A percentile compares a stretch with the other conserved stretches of the same genome.
These are phyloP conservation scores for Parelbella ahira DNA, from an alignment of 2,888 invertebrate genomes.

Conservation along the genomic window DNA sequence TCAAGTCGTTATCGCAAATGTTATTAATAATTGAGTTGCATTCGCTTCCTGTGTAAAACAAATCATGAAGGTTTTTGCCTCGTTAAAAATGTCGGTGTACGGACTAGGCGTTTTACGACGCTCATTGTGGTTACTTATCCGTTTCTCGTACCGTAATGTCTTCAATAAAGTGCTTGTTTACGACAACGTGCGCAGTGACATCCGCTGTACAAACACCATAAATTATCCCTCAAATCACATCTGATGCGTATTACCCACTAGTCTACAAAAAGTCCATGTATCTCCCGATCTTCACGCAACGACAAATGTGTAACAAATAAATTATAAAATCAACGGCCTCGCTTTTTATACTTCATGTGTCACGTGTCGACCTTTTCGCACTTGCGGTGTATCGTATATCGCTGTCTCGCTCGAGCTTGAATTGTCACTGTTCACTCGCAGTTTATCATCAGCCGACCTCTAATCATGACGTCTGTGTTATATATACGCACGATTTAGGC, in stretches of 20 bases:
- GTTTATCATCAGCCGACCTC: slow-evolving; percentile 68
- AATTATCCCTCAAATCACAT: slow-evolving; percentile 78
- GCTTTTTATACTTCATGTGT: slow-evolving; percentile 69
- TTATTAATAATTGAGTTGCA: slow-evolving; percentile 4
- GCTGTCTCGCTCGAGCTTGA: slow-evolving; percentile 46
- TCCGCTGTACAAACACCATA: slow-evolving; percentile 71
- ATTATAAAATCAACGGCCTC: slow-evolving; percentile 77
- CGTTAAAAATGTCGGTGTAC: slow-evolving; percentile 13
- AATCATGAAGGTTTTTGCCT: slow-evolving; percentile 13
- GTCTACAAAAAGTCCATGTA: slow-evolving; percentile 75
- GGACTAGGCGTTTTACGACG: slow-evolving; percentile 31
- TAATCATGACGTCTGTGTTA: slow-evolving; percentile 70
- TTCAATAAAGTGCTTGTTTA: slow-evolving; percentile 54
- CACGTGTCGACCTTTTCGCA: slow-evolving; percentile 44
- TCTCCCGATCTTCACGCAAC: slow-evolving; percentile 79
- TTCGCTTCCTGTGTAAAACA: too few relatives aligned
- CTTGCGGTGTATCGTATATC: slow-evolving; percentile 36
- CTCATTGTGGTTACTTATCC: slow-evolving; percentile 43
- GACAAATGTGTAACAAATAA: slow-evolving; percentile 81
- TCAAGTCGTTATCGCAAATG: not conserved
- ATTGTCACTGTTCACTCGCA: slow-evolving; percentile 59
- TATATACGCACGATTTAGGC: slow-evolving; percentile 38
- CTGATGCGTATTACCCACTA: slow-evolving; percentile 71
- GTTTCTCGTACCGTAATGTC: slow-evolving; percentile 42
- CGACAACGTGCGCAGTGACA: slow-evolving; percentile 56